Evolutionary conservation across 2,888 invertebrate genomes (phyloP).

Genomic region (Imbricaverruca yamaguchii): DNA sequence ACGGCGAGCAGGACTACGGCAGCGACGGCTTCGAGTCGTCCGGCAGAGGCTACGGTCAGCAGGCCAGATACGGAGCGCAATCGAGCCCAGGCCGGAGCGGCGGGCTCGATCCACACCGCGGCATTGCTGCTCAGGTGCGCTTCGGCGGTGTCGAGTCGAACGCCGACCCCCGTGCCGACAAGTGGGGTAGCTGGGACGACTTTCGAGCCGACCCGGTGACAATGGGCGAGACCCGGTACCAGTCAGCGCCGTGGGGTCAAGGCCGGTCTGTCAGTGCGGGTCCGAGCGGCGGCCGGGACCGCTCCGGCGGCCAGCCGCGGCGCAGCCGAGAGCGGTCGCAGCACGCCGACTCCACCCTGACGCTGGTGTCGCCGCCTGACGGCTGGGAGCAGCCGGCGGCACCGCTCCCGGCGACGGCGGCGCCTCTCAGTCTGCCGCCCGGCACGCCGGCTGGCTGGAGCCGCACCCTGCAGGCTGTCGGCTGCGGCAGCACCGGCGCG

Average conservation of each 20-base stretch:
- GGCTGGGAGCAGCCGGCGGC: neutral
- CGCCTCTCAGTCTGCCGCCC: neutral
- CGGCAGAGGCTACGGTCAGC: neutral
- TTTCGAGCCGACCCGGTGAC: constrained; percentile 1
- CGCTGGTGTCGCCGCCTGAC: constrained; percentile 9
- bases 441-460: neutral
- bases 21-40: neutral
- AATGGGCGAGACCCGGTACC: no score
- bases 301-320: neutral
- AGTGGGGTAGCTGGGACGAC: constrained; percentile 20
- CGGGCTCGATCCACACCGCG: neutral
- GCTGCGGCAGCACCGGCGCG: neutral
- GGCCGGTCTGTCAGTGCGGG: neutral
- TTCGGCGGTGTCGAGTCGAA: neutral
- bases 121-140: neutral
- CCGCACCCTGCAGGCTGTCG: neutral
- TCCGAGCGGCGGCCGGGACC: neutral
- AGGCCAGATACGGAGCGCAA: no score
- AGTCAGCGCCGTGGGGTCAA: neutral
- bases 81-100: neutral
- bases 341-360: neutral
- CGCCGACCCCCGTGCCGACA: neutral
- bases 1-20: neutral
- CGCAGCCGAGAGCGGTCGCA: neutral
- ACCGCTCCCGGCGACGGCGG: neutral